These are phyloP conservation scores for Apogon talboti DNA, from an alignment of 2,797 vertebrate species.

Conservation along the genomic window DNA sequence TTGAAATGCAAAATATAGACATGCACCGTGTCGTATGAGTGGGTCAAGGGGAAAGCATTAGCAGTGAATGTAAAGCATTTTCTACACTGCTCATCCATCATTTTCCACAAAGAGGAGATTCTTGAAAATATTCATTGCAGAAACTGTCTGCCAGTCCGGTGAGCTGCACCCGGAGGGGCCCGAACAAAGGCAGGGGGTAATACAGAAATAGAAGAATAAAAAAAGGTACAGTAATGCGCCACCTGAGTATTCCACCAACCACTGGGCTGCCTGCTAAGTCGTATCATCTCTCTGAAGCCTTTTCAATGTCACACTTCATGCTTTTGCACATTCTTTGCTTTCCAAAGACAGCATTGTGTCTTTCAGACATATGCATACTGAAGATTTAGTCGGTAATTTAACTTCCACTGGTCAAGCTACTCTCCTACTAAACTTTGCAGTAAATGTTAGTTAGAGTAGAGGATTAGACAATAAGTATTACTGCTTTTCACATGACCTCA, in stretches of 20 bases:
- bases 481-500: too few relatives aligned
- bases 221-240: constrained; percentile 32
- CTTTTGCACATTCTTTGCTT: constrained; percentile 40
- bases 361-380: constrained; percentile 16
- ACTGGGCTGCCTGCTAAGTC: constrained; percentile 49
- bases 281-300: constrained; percentile 60
- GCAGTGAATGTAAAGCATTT: constrained; percentile 49
- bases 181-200: constrained; percentile 47
- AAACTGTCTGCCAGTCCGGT: constrained; percentile 35
- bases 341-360: constrained; percentile 19
- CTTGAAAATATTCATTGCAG: constrained; percentile 60
- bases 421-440: not conserved
- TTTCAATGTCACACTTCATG: constrained; percentile 73
- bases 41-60: constrained; percentile 67
- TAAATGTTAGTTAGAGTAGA: too few relatives aligned
- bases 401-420: not conserved
- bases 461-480: too few relatives aligned
- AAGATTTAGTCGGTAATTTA: constrained; percentile 7
- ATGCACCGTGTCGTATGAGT: constrained; percentile 18
- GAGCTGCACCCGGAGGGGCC: constrained; percentile 46
- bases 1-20: constrained; percentile 69
- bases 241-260: constrained; percentile 38
- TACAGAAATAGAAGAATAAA: constrained; percentile 49
- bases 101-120: constrained; percentile 53
- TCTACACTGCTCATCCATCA: constrained; percentile 65